Percentiles rank a stretch among this genome's conserved stretches.
Evolutionary conservation across 2,113 vertebrate genomes (phyloP).

Genomic region (Lepisosteus osseus): DNA sequence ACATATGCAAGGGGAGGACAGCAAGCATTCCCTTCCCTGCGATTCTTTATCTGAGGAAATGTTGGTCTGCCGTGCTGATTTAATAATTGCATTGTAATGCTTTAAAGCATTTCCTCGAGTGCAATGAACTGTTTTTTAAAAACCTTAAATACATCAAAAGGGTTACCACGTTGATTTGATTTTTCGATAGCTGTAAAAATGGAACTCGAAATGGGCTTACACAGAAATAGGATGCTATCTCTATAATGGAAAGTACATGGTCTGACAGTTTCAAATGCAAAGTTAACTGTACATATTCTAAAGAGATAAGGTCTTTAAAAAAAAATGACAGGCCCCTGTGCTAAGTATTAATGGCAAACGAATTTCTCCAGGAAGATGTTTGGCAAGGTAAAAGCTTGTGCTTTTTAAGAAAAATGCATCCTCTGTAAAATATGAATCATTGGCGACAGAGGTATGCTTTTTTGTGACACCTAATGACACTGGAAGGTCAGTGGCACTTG

Average conservation of each 20-base stretch:
- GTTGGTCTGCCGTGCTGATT: slow-evolving; percentile 23
- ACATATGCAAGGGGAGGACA: background rate
- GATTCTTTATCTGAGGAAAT: slow-evolving; percentile 19
- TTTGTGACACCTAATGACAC: slow-evolving; percentile 62
- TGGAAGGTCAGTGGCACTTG: slow-evolving; percentile 67
- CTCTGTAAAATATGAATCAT: slow-evolving; percentile 57
- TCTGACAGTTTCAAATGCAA: slow-evolving; percentile 81
- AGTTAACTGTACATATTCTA: slow-evolving; percentile 68
- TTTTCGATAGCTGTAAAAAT: slow-evolving; percentile 88
- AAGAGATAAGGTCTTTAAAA: slow-evolving; percentile 65
- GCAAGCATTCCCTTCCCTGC: slow-evolving; percentile 13
- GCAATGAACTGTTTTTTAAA: slow-evolving; percentile 67
- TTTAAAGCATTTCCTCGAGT: slow-evolving; percentile 80
- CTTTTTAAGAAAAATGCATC: slow-evolving; percentile 54
- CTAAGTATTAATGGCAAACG: slow-evolving; percentile 70
- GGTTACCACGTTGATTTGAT: slow-evolving; percentile 86
- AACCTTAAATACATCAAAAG: slow-evolving; percentile 86
- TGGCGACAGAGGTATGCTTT: slow-evolving; percentile 54
- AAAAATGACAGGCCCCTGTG: slow-evolving; percentile 58
- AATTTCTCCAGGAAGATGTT: slow-evolving; percentile 58
- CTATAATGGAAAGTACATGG: slow-evolving; percentile 90
- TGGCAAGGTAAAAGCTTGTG: slow-evolving; percentile 54
- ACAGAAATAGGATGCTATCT: slow-evolving; percentile 86
- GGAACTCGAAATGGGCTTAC: slow-evolving; percentile 87
- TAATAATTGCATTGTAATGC: slow-evolving; percentile 62